These are phyloP conservation scores for Galendromus occidentalis DNA, from an alignment of 1,140 invertebrate genomes.

Conservation along the genomic window DNA sequence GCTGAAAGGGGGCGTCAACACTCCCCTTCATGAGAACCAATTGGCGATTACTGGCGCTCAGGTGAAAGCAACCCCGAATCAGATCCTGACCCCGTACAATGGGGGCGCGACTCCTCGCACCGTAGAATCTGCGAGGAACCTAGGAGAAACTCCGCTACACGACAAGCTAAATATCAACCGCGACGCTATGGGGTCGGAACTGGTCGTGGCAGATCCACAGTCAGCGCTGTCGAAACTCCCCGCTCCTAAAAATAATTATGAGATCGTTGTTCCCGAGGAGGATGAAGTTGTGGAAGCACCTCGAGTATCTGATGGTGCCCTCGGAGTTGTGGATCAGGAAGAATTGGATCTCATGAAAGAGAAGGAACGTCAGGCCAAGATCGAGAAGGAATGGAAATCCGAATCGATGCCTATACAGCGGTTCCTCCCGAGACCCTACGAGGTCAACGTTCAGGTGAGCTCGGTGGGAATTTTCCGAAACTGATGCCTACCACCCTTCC, in stretches of 20 bases:
- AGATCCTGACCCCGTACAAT: conserved; percentile 22
- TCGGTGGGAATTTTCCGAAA: conserved; percentile 44
- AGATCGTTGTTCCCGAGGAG: conserved; percentile 84
- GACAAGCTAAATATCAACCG: conserved; percentile 91
- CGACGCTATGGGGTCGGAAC: conserved; percentile 32
- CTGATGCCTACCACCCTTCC: too few species aligned
- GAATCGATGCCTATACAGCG: conserved; percentile 75
- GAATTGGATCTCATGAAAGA: conserved; percentile 16
- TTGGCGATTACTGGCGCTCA: conserved; percentile 33
- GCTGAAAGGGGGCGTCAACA: conserved; percentile 81
- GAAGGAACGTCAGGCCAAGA: conserved; percentile 15
- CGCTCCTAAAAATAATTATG: conserved; percentile 84
- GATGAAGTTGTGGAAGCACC: conserved; percentile 29
- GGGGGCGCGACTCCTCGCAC: conserved; percentile 17
- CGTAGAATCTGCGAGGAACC: conserved; percentile 11
- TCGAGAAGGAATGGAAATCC: conserved; percentile 43
- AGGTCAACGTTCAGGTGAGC: conserved; percentile 61
- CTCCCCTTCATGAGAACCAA: conserved; percentile 67
- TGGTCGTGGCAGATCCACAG: background rate
- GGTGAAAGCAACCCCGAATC: conserved; percentile 14
- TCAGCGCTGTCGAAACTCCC: conserved; percentile 54
- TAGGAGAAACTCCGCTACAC: conserved; percentile 42
- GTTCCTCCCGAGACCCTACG: conserved; percentile 61
- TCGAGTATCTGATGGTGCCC: background rate
- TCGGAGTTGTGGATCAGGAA: background rate